These are phyloP conservation scores for Ormia ochracea DNA, from an alignment of 2,888 invertebrate species.

Conservation along the genomic window DNA sequence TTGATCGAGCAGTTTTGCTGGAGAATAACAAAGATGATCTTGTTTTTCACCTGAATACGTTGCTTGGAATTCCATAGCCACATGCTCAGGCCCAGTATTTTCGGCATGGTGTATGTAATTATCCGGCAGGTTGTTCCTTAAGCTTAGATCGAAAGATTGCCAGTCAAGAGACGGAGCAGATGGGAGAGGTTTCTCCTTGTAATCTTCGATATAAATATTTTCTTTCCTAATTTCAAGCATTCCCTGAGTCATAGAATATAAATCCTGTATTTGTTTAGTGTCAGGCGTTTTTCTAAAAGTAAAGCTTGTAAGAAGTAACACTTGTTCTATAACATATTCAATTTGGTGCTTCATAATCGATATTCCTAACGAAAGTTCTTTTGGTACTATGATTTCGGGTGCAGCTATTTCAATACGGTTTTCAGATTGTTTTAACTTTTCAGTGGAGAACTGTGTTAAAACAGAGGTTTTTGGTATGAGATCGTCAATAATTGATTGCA, in stretches of 20 bases:
- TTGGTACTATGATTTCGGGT: neutral
- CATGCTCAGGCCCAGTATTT: neutral
- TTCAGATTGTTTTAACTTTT: constrained; percentile 1
- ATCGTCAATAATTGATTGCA: too few relatives aligned
- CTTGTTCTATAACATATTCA: constrained; percentile 68
- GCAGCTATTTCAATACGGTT: neutral
- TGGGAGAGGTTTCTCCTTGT: constrained; percentile 34
- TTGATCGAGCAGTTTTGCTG: constrained; percentile 69
- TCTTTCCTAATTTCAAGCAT: constrained; percentile 63
- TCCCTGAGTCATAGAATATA: constrained; percentile 65
- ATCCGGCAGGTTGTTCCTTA: constrained; percentile 20
- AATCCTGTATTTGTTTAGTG: constrained; percentile 55
- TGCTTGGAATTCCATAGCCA: neutral
- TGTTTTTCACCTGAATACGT: constrained; percentile 62
- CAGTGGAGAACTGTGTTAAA: neutral
- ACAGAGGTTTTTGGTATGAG: neutral
- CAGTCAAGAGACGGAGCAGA: constrained; percentile 41
- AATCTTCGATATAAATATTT: constrained; percentile 42
- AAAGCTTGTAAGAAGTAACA: constrained; percentile 67
- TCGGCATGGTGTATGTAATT: constrained; percentile 21
- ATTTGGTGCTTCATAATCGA: constrained; percentile 66
- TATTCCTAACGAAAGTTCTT: constrained; percentile 61
- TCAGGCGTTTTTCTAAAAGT: constrained; percentile 66
- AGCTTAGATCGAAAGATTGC: constrained; percentile 51
- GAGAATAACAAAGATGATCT: constrained; percentile 68